These are phyloP conservation scores for Cavia aperea DNA, from an alignment of 2,113 vertebrate species.

Conservation along the genomic window DNA sequence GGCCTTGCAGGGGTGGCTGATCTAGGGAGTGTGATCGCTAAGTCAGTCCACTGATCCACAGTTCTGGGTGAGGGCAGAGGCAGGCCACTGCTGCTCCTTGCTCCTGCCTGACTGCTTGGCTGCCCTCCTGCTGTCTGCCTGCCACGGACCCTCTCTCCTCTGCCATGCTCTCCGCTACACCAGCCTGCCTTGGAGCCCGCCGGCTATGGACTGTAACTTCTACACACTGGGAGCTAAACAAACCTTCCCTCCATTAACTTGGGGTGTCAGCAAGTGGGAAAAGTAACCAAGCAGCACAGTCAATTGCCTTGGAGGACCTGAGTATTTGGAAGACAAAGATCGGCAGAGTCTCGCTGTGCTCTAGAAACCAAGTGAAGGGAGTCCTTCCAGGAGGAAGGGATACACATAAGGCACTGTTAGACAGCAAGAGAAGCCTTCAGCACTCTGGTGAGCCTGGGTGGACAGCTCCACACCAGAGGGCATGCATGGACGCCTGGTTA, in stretches of 20 bases:
- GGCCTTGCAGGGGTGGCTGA: not conserved
- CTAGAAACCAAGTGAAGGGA: slow-evolving; percentile 24
- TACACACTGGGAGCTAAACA: not conserved
- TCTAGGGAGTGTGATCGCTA: not conserved
- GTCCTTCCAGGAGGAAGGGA: not conserved
- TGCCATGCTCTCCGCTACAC: not conserved
- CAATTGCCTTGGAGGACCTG: not conserved
- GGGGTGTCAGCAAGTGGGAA: not conserved
- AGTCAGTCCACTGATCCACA: not conserved
- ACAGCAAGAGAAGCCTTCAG: not conserved
- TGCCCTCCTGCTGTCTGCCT: not conserved
- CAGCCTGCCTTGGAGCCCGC: not conserved
- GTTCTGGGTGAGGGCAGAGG: not conserved
- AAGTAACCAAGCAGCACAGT: not conserved
- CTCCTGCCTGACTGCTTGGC: not conserved
- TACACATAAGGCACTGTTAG: not conserved
- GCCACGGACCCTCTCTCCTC: not conserved
- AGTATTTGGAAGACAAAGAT: not conserved
- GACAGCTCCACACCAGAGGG: not conserved
- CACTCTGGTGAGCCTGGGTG: not conserved
- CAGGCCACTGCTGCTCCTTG: not conserved
- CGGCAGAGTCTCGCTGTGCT: not conserved
- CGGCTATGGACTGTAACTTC: not conserved
- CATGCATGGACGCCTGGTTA: slow-evolving; percentile 6
- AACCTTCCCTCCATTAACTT: not conserved